Evolutionary conservation across 2,113 vertebrate genomes (phyloP), one percentile per base, ranked within the genome.

Genomic region (Gambusia affinis): DNA sequence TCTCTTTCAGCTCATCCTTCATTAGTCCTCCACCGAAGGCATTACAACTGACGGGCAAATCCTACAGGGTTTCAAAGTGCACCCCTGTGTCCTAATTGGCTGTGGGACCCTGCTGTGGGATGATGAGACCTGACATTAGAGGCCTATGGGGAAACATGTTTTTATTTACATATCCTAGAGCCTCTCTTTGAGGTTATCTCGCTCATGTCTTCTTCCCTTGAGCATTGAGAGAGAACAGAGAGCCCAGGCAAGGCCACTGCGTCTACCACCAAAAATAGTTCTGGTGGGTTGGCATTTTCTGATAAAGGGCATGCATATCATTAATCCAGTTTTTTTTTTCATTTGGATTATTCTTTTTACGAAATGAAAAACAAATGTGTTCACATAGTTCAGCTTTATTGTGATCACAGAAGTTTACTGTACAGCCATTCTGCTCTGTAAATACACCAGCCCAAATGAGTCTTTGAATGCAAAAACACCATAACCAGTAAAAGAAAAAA

Each of bases 101-200:
- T 76, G 63, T 70, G 15, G 72, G 64, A 84, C 42, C n/a, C 75
- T 8, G 60, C 70, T 44, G 66, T 73, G 73, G 12, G 44, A 82
- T 67, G 79, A 91, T 82, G 47, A 64, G 84, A 90, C 68, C 70
- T 88, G 87, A 83, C 88, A 77, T 65, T 64, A 63, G 76, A 72
- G 47, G 66, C 82, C 75, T 0, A 28, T 71, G 83, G 84, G 82
- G 75, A 82, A 88, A 81, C 57, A n/a, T 76, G 73, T 81, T 85
- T 83, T 14, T 17, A 27, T 80, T 64, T 81, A 60, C 42, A 60
- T 67, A 60, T 83, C 60, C 76, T 70, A 27, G 3, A 31, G 83
- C 75, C 64, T 68, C 62, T 64, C 54, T 39, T n/a, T 64, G 67
- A 64, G 64, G 37, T 67, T 62, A 24, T 35, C 39, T 72, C 42